Evolutionary conservation across 2,797 vertebrate species (phyloP), one percentile per base, ranked within the genome.

Genomic region (Linurgus olivaceus): DNA sequence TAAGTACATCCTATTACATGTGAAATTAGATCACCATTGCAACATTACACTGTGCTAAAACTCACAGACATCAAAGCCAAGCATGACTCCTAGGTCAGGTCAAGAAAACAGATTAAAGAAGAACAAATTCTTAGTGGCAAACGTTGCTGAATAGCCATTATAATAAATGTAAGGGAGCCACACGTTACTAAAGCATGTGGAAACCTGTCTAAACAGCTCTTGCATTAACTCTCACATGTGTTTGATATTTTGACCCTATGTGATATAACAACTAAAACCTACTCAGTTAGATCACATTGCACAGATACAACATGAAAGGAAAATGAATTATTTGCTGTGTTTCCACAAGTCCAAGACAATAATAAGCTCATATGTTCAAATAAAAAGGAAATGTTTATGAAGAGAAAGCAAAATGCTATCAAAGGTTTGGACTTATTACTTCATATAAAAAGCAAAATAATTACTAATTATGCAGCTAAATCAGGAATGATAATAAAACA

Each of bases 1-100:
- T 83, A 86, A 93, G 81, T 92, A 93, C 95, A 86, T 93, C 93
- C 42, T 75, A 94, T 93, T 97, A 96, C 87, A 88, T 20, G 51
- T 10, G 70, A 44, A 89, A 85, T 95, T 91, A 91, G 86, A 81
- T 81, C 51, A 54, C 17, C 44, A 48, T 97, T 96, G 81, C 95
- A 92, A 94, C 91, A 95, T 13, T 50, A 75, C 42, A 68, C 26
- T 48, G 28, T 48, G 72, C 58, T 62, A 88, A 87, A 96, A 86
- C 61, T 76, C 72, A 40, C 38, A 37, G 38, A 86, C 92, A 91
- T 96, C 90, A 97, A 94, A 97, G 93, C 14, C 75, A 80, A 85
- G n/a, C 2, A 0, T 58, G 58, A 92, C 74, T 73, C 44, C 35
- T 28, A 66, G 72, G 83, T 59, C 80, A 93, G 62, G 82, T 73